Evolutionary conservation across 2,888 invertebrate genomes (phyloP).

Genomic region (Torymus auratus): DNA sequence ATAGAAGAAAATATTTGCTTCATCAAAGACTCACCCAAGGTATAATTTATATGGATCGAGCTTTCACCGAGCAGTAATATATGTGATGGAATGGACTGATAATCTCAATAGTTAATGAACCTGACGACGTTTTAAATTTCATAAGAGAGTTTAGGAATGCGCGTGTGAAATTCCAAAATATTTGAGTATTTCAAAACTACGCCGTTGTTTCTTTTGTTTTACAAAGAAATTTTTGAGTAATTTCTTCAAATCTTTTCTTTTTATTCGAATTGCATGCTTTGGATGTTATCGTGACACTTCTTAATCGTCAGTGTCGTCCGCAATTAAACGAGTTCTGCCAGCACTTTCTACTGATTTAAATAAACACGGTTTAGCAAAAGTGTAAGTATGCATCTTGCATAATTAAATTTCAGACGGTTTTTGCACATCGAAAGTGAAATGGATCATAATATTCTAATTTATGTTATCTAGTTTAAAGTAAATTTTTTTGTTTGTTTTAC

Average conservation of each 20-base stretch:
- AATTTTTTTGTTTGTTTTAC: too few relatives aligned
- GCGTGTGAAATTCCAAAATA: not conserved
- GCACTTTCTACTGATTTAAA: conserved; percentile 50
- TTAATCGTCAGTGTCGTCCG: conserved; percentile 18
- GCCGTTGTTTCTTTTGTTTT: too few relatives aligned
- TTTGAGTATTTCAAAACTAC: not conserved
- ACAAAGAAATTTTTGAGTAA: too few relatives aligned
- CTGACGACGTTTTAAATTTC: not conserved
- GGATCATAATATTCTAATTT: not conserved
- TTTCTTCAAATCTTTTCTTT: not conserved
- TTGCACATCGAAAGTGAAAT: conserved; percentile 15
- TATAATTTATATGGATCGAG: conserved; percentile 21
- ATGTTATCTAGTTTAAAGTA: too few relatives aligned
- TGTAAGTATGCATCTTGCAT: conserved; percentile 8
- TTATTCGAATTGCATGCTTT: not conserved
- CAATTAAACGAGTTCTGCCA: conserved; percentile 27
- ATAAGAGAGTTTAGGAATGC: not conserved
- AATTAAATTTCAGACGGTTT: conserved; percentile 15
- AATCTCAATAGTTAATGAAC: conserved; percentile 9
- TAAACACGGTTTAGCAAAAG: conserved; percentile 27
- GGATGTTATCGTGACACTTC: conserved; percentile 23
- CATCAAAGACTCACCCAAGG: not conserved
- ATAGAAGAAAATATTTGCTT: not conserved
- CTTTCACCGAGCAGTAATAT: conserved; percentile 22
- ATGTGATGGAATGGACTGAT: conserved; percentile 3